Evolutionary conservation across 2,888 invertebrate genomes (phyloP), one percentile per base, ranked within the genome.

Genomic region (Synanthedon andrenaeformis): DNA sequence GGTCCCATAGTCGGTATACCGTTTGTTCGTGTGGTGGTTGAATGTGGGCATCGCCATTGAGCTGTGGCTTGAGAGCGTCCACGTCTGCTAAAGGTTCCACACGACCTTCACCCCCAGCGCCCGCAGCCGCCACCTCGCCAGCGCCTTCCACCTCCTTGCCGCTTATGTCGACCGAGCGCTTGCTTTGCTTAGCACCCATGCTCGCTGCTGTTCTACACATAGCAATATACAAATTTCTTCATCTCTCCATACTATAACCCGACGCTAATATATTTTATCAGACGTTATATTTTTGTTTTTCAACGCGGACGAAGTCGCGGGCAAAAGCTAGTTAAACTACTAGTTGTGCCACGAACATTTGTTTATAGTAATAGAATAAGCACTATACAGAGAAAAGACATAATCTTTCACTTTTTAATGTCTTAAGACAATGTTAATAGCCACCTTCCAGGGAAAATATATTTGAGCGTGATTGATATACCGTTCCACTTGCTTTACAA

Each of bases 121-220:
- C 90, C 56, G 89, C 89, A 57, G 86, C 90, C 54, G 89, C 87
- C 58, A 89, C 89, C 61, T 89, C 90, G 55, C 90, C 89, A 55
- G 90, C 90, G 58, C 89, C 88, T 66, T 90, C 90, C 53, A 85
- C 86, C 89, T 92, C 85, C 81, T 91, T 90, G 68, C 91, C 91
- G 79, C 94, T 94, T 82, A 94, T 94, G 80, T 94, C 94, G 81
- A 94, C 93, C 72, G 94, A 95, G 88, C 94, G 92, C 86, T 93
- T 94, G 86, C 94, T 94, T 89, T 94, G 94, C 89, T 92, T 91
- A 84, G 92, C 94, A 89, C 94, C 94, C 94, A 95, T 95, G 62
- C 69, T 83, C 64, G 79, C 82, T 89, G 69, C 69, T 72, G 68
- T 63, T 68, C 76, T 75, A 58, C 42, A 42, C 48, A 51, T 53